Base-by-base conservation (phyloP, 2,888 invertebrate genomes). In the Reticulitermes lucifugus region DNA sequence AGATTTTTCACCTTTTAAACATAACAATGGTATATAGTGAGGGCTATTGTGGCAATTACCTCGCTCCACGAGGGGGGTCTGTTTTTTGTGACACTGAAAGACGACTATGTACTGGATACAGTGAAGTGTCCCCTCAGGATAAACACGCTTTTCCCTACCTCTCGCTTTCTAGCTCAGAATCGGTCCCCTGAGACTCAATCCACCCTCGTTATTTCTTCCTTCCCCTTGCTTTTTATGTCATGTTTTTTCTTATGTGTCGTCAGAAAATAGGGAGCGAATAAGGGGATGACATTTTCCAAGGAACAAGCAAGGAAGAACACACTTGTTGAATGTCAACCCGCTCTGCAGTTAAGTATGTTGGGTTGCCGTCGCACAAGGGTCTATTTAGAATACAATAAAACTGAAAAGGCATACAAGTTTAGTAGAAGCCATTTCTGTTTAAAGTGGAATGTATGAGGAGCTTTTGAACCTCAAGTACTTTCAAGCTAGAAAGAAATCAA, bases 301-400 rank as follows among this genome's bases (percentile, higher is more conserved):
- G 59, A 79, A 70, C n/a, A 81, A 71, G 77, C 65, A 60, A 29
- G 65, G 43, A 65, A 55, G 55, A 25, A n/a, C 65, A 83, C 86
- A 86, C 86, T 86, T 86, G 86, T 86, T 86, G 86, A 84, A 85
- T 86, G 86, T 84, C 85, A 85, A 59, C 86, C 85, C 55, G 83
- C 73, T 29, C 51, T n/a, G 73, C 84, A 70, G 84, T 41, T 71
- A 51, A 59, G 84, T 80, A n/a, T 55, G 46, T 22, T 70, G 73
- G 59, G 81, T 84, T 84, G 71, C 84, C 35, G 73, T 70, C 51
- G n/a, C 81, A 81, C 81, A 81, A 81, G 81, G 70, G 81, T 43
- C 65, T 46, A 41, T 65, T 65, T 70, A n/a, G n/a, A 81, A 65
- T 70, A 59, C 60, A 43, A 81, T 46, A 77, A 77, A 75, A 75